Conservation (phyloP, 2,888 invertebrate species). For the Tetranychus truncatus region DNA sequence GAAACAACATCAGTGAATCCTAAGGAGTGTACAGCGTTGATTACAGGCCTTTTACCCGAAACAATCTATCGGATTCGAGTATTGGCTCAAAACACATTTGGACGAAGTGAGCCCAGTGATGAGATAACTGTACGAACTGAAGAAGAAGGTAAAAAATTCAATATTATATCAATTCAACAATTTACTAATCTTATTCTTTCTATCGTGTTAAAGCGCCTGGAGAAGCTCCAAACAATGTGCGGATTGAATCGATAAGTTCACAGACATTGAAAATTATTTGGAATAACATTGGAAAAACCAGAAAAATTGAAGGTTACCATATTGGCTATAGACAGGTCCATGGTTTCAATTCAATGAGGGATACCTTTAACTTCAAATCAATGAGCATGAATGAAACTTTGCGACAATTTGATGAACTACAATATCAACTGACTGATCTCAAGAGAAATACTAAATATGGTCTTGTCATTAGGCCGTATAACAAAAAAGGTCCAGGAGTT, state of each 20-base stretch:
- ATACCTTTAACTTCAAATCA: neutral
- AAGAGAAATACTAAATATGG: constrained; percentile 29
- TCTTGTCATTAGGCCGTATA: constrained; percentile 24
- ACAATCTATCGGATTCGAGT: constrained; percentile 31
- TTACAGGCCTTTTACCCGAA: constrained; percentile 30
- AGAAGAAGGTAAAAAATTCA: constrained; percentile 30
- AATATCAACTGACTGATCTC: constrained; percentile 24
- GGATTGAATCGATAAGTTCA: neutral
- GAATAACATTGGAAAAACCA: neutral
- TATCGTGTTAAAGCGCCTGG: neutral
- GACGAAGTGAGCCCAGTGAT: constrained; percentile 30
- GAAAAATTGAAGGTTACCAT: constrained; percentile 3
- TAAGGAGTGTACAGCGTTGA: constrained; percentile 27
- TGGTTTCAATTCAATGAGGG: neutral
- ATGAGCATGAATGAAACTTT: neutral
- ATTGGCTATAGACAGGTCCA: constrained; percentile 3
- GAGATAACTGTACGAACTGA: constrained; percentile 29
- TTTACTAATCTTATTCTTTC: too few relatives aligned
- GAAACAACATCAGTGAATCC: constrained; percentile 25
- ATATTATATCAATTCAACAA: too few relatives aligned
- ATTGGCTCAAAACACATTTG: constrained; percentile 31
- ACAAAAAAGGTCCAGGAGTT: constrained; percentile 22
- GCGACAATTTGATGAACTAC: neutral
- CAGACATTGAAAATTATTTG: constrained; percentile 3
- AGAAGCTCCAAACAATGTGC: neutral